phyloP scores from a whole-genome alignment of 2,797 vertebrate genomes.

The Coilia nasus region DNA sequence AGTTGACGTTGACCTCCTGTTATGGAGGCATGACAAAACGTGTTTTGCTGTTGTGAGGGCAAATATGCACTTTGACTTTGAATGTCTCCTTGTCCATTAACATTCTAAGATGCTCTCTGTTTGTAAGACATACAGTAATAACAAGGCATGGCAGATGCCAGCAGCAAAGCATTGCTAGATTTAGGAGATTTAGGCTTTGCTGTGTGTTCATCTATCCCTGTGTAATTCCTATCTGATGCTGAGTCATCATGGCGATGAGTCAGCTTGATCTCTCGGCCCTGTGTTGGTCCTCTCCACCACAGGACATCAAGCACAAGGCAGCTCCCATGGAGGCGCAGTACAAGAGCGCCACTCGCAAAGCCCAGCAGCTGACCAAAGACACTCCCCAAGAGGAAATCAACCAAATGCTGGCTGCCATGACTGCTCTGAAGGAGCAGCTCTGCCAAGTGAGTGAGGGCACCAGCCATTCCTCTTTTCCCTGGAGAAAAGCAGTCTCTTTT shows the following conservation, averaged over 20 bases:
- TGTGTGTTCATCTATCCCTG: background rate
- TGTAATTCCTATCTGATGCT: background rate
- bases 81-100: background rate
- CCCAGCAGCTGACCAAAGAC: conserved; percentile 91
- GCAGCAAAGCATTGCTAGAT: background rate
- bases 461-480: too few relatives aligned
- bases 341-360: conserved; percentile 84
- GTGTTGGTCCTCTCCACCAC: background rate
- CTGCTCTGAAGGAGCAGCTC: conserved; percentile 88
- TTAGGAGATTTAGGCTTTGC: background rate
- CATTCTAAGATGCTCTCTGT: background rate
- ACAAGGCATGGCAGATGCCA: background rate
- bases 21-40: background rate
- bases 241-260: background rate
- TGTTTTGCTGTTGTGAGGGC: background rate
- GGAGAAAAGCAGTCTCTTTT: too few relatives aligned
- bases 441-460: conserved; percentile 77
- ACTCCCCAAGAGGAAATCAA: conserved; percentile 85
- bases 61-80: background rate
- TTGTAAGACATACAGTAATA: background rate
- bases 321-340: conserved; percentile 91
- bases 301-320: conserved; percentile 92
- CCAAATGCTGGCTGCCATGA: conserved; percentile 84
- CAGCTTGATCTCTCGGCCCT: background rate
- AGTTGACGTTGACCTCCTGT: background rate